Percentiles rank a stretch among this genome's conserved stretches.
Conservation (phyloP, 1,140 invertebrate genomes). For the Cydia fagiglandana region DNA sequence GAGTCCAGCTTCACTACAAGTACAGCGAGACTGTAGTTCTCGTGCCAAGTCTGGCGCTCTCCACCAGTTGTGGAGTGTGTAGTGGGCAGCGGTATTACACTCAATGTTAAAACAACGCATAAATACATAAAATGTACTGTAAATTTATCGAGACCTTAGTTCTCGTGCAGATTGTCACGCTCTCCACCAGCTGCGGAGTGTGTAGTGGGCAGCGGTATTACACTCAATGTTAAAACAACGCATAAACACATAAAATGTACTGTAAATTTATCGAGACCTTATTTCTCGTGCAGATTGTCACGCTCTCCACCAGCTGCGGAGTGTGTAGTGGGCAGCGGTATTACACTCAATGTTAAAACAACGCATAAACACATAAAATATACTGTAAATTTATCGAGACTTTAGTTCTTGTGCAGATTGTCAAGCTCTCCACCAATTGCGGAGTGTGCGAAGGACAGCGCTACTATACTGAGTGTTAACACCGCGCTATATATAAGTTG, state of each 20-base stretch:
- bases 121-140: neutral
- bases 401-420: slow-evolving; percentile 35
- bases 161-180: slow-evolving; percentile 42
- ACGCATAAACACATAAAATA: neutral
- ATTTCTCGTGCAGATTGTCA: slow-evolving; percentile 40
- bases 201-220: neutral
- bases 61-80: slow-evolving; percentile 51
- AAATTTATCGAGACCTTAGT: neutral
- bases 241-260: neutral
- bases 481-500: no score
- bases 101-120: neutral
- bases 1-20: slow-evolving; percentile 52
- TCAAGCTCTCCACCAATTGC: slow-evolving; percentile 51
- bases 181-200: slow-evolving; percentile 54
- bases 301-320: slow-evolving; percentile 54
- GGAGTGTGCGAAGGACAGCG: no score
- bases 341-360: slow-evolving; percentile 7
- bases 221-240: slow-evolving; percentile 5
- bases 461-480: no score
- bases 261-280: neutral
- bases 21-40: slow-evolving; percentile 53
- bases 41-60: slow-evolving; percentile 52
- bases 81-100: slow-evolving; percentile 19
- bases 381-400: neutral
- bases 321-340: slow-evolving; percentile 9